Evolutionary conservation across 2,888 invertebrate species (phyloP), one percentile per base, ranked within the genome.

Genomic region (Chironomus tentans): DNA sequence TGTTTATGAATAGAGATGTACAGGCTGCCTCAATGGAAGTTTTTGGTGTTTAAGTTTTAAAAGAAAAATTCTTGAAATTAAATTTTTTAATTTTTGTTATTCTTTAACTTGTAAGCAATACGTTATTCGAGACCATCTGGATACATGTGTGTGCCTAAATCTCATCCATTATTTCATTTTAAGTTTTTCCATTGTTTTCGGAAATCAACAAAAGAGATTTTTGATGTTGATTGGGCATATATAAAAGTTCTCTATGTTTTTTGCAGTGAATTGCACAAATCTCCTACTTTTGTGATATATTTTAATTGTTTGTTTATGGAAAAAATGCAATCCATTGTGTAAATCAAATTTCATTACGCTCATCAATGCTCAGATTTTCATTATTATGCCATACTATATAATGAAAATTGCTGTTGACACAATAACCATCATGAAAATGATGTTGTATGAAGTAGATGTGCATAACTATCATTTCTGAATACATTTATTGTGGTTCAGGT

Each of bases 231-330:
- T 13, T 2, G 46, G 15, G 18, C 18, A 15, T 18, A 56, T 1
- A 65, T 62, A 12, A 65, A 21, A 24, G 38, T 10, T 38, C 10
- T 38, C 1, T 24, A 24, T 3, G 7, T 18, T 18, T 62, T 18
- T 65, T 65, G 18, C 24, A 24, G 21, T 24, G 12, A 65, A 65
- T 24, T 65, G 24, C 65, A 22, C 24, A 65, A 65, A 65, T 65
- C 65, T 65, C 65, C 21, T 65, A 6, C 56, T 15, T 28, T 56
- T 56, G 5, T 56, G n/a, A 28, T 56, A 6, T 56, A 7, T 56
- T 74, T 68, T 74, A 74, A 74, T 68, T 74, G 74, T 74, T 74
- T 74, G 74, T 68, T 68, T 74, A 62, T 24, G 12, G 48, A 68
- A 21, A 65, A 38, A 22, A 22, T 47, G 38, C 47, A 74, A 38